Base-by-base conservation (phyloP, 2,888 invertebrate species). In the Macrophya alboannulata region DNA sequence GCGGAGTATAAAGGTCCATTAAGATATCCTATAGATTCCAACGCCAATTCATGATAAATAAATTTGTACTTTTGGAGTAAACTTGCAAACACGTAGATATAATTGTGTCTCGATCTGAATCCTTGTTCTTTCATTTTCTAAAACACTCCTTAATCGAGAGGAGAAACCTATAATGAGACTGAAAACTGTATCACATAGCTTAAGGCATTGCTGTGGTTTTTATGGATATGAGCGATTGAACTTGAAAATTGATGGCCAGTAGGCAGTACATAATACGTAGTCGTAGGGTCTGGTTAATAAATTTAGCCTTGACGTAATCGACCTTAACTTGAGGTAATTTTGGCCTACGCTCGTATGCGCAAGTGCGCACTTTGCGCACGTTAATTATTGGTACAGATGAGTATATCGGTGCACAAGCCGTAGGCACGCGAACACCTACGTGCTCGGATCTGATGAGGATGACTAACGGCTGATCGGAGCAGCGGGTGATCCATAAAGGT, bases 281-380 rank as follows among this genome's bases (percentile, higher is more conserved):
- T 81, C 43, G 62, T 81, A 43, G 81, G 43, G 81, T 43, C 51
- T 43, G 59, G 37, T 40, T 43, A 62, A 81, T 62, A 43, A 62
- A 81, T 51, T n/a, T 62, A 51, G 43, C 81, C 81, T 81, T 62
- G 81, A 62, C 81, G 81, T 62, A 81, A 62, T 81, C 62, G 62
- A 43, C 59, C 81, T 81, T 81, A 81, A 81, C 81, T 81, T 59
- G 81, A 62, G 17, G 43, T 81, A 59, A 81, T 81, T 81, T 62
- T 81, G 37, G 43, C 25, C 59, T 40, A 59, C 21, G 62, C 59
- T 62, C 43, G 17, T 77, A 17, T 9, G 25, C 21, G n/a, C 17
- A 8, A 21, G 43, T 25, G 74, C 21, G 45, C 74, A 21, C 25
- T 45, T 43, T 45, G n/a, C 45, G 5, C 45, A 74, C 25, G 74